Base-by-base conservation (phyloP, 2,797 vertebrate species). In the Phrynocephalus forsythii region DNA sequence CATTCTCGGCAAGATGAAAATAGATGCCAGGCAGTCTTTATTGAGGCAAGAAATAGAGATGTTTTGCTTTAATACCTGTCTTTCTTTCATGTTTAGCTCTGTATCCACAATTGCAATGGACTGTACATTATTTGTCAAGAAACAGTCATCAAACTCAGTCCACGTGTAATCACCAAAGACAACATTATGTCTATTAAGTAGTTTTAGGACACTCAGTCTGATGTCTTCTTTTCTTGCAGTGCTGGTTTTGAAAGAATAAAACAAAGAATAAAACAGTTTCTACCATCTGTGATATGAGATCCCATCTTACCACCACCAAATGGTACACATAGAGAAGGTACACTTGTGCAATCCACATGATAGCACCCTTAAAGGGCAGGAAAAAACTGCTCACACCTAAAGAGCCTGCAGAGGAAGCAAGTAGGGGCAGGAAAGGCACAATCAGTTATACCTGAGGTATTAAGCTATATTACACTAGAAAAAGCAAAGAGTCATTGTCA, bases 101-200 rank as follows among this genome's bases (percentile, higher is more conserved):
- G 97, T 94, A 95, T 99, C 99, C 89, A 98, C 98, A 72, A 99
- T 94, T 0, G 98, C 94, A 84, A 99, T 97, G 0, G 98, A 98
- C 52, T 97, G 95, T 75, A 99, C 98, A 0, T 99, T 96, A 93
- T 96, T 98, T 86, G 89, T 91, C 33, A 99, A 97, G 93, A 99
- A 99, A 71, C 96, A 87, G 0, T 99, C 98, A 75, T 99, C 99
- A 90, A 99, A 99, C 75, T 99, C 98, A 0, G 95, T 97, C 99
- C 99, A 99, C 20, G 95, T 97, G 95, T 97, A 98, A 93, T 98
- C 97, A 11, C 98, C 98, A 95, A 99, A 98, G 7, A 99, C 94
- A 0, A 98, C 93, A 60, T 95, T 97, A 91, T 99, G 99, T 38
- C 98, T 97, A 87, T 96, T 97, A 87, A 99, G 95, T 20, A 99